Base-by-base conservation (phyloP, 2,888 invertebrate genomes). In the Ormyrus labotus region DNA sequence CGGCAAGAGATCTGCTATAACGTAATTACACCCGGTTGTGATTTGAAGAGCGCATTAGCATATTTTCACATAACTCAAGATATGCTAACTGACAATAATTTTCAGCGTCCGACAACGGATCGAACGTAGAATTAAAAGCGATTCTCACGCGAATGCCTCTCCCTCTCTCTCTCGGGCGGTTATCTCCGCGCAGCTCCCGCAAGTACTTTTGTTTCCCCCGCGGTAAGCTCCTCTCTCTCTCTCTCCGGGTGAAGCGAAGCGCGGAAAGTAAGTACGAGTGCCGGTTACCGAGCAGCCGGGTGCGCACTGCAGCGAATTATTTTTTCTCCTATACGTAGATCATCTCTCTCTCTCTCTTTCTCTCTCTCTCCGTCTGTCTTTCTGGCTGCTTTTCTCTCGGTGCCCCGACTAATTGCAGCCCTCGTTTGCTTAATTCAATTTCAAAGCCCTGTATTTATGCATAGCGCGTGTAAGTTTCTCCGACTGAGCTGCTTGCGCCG, bases 231-330 rank as follows among this genome's bases (percentile, higher is more conserved):
- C 34, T 34, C 34, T 34, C 34, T 34, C 34, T 34, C 34, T 34
- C 34, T 34, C 4, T 34, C 34, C 47, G 60, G 9, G 67, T 78
- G 72, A 72, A 78, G 7, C 68, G 53, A 68, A 78, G 78, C 71
- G 72, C 60, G 78, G 13, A 71, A 70, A 68, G 67, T 65, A 48
- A 51, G 71, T 55, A 48, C 57, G 70, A 79, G 64, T 70, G 64
- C 69, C 34, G 34, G 74, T 73, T 69, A 74, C 69, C 63, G 34
- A 4, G 34, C 34, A 51, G 57, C 53, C 69, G 57, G 74, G 74
- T 34, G 34, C 69, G 74, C 74, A 74, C 69, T 55, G 53, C 61
- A 6, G n/a, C 55, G 13, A 69, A 72, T 78, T n/a, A 13, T 67
- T 50, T 64, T 69, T 64, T 57, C 45, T 19, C 57, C 50, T 9